Conservation (phyloP, 30 jellyfish, hydroid and myxozoan species). For the Sanderia malayensis region DNA sequence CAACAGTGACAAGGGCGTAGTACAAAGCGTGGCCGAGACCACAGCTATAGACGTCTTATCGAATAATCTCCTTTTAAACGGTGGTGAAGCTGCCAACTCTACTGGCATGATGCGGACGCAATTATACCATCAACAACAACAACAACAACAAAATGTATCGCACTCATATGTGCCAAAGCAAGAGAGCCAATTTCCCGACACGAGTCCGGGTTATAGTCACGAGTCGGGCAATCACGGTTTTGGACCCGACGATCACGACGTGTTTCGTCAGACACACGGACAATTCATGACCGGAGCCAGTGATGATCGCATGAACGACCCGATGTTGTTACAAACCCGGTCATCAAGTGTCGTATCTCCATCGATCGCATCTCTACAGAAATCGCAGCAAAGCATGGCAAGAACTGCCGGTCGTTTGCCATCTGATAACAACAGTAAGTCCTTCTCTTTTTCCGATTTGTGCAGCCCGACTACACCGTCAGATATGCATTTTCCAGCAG, state of each 20-base stretch:
- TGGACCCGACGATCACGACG: background rate
- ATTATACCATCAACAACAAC: no score
- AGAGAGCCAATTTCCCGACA: background rate
- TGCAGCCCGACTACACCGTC: constrained; percentile 9
- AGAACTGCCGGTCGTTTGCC: background rate
- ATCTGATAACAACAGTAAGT: constrained; percentile 38
- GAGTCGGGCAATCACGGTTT: background rate
- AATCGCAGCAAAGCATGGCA: constrained; percentile 7
- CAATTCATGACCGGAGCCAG: background rate
- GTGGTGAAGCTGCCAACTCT: background rate
- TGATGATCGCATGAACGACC: background rate
- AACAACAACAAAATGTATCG: constrained; percentile 3
- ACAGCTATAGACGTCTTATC: constrained; percentile 22
- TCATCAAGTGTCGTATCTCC: constrained; percentile 3
- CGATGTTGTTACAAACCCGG: constrained; percentile 8
- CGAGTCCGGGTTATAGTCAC: constrained; percentile 7
- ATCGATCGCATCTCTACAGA: constrained; percentile 7
- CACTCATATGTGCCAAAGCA: background rate
- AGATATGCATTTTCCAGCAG: constrained; percentile 45
- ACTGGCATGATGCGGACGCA: constrained; percentile 3
- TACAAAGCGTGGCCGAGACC: constrained; percentile 23
- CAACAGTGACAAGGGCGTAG: background rate
- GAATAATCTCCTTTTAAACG: constrained; percentile 7
- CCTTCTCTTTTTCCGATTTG: constrained; percentile 38
- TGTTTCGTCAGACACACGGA: background rate